Conservation (phyloP, 92 coral and sea anemone species). For the Zoanthus solanderi region DNA sequence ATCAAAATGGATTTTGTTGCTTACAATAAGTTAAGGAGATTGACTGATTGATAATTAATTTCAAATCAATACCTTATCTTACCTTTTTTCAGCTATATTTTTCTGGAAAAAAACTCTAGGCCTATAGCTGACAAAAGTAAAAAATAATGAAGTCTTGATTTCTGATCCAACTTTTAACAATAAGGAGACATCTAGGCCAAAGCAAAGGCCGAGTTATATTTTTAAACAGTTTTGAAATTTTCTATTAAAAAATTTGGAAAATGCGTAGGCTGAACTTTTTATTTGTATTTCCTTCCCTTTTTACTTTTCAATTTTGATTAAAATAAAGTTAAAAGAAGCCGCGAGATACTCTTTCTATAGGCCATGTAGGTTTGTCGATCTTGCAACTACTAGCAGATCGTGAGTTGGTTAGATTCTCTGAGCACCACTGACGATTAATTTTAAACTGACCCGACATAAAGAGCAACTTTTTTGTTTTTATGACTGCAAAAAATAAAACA, state of each 20-base stretch:
- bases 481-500: background rate
- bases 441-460: background rate
- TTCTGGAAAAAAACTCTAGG: too few species aligned
- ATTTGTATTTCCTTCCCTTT: background rate
- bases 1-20: background rate
- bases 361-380: background rate
- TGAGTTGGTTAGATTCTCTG: background rate
- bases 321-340: background rate
- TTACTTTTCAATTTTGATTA: background rate
- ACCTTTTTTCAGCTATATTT: too few species aligned
- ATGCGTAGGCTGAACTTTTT: background rate
- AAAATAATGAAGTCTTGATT: too few species aligned
- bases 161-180: too few species aligned
- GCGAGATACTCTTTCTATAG: background rate
- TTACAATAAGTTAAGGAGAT: too few species aligned
- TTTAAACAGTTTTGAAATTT: background rate
- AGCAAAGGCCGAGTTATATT: background rate
- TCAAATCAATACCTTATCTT: too few species aligned
- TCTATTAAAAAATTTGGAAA: background rate
- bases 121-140: too few species aligned
- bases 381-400: background rate
- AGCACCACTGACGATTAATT: background rate
- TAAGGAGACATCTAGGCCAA: background rate
- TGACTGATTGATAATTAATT: too few species aligned
- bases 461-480: background rate